A percentile compares a stretch with the other conserved stretches of the same genome.
phyloP scores from a whole-genome alignment of 2,888 invertebrate species.

The Willowsia nigromaculata region DNA sequence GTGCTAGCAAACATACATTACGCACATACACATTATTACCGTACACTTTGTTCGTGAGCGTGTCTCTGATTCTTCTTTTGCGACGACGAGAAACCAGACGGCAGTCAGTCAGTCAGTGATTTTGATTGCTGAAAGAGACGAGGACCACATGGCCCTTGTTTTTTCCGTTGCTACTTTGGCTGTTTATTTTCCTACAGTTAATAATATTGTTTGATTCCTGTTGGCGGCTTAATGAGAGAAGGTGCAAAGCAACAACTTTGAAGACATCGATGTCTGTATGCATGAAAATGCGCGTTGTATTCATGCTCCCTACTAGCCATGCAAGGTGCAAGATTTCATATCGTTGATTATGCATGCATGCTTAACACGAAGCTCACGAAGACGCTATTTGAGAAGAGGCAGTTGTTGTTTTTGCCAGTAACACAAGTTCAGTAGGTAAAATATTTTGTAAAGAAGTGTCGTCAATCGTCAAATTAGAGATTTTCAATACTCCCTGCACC shows the following conservation, averaged over 20 bases:
- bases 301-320: not conserved
- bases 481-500: slow-evolving; percentile 70
- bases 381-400: slow-evolving; percentile 6
- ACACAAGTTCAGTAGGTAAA: slow-evolving; percentile 16
- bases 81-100: slow-evolving; percentile 47
- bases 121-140: slow-evolving; percentile 57
- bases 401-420: slow-evolving; percentile 36
- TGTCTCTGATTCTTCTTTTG: slow-evolving; percentile 46
- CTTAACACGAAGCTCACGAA: slow-evolving; percentile 25
- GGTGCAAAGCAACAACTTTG: slow-evolving; percentile 6
- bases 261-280: not conserved
- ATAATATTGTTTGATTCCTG: slow-evolving; percentile 23
- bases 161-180: slow-evolving; percentile 37
- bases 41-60: slow-evolving; percentile 9
- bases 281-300: not conserved
- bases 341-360: not conserved
- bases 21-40: not conserved
- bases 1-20: not conserved
- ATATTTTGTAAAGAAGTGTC: slow-evolving; percentile 13
- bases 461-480: slow-evolving; percentile 31
- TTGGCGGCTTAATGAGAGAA: slow-evolving; percentile 60
- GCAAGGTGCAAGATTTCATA: slow-evolving; percentile 20
- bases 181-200: slow-evolving; percentile 20
- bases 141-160: slow-evolving; percentile 67
- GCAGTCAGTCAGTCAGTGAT: slow-evolving; percentile 38